Conservation (phyloP, 1,140 invertebrate species). For the Zaprionus capensis region DNA sequence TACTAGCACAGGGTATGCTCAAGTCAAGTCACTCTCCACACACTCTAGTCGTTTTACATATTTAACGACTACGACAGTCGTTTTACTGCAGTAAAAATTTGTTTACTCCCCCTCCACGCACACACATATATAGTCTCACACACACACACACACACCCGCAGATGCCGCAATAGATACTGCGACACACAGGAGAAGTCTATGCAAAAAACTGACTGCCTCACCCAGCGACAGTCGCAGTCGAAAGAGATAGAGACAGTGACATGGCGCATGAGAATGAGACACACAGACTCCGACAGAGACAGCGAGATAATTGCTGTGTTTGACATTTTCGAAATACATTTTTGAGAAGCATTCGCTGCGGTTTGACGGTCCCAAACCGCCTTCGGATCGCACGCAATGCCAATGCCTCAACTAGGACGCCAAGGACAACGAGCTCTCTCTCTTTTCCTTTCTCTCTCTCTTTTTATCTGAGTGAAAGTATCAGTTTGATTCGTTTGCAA, state of each 20-base stretch:
- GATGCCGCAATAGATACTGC: not conserved
- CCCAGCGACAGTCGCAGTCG: not conserved
- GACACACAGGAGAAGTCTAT: constrained; percentile 13
- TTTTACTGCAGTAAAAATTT: constrained; percentile 35
- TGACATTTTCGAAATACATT: constrained; percentile 59
- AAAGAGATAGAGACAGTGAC: constrained; percentile 1
- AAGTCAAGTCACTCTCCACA: not conserved
- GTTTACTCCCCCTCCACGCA: constrained; percentile 16
- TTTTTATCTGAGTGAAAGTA: constrained; percentile 25
- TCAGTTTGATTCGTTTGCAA: constrained; percentile 20
- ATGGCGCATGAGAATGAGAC: no score
- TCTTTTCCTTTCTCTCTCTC: not conserved
- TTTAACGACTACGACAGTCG: constrained; percentile 40
- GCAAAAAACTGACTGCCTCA: constrained; percentile 5
- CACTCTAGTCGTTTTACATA: constrained; percentile 15
- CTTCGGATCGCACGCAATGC: constrained; percentile 16
- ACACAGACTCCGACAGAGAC: not conserved
- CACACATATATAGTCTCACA: constrained; percentile 8
- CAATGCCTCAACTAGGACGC: constrained; percentile 17
- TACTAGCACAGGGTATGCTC: constrained; percentile 1
- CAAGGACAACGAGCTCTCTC: constrained; percentile 1
- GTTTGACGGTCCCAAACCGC: not conserved
- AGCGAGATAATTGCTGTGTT: constrained; percentile 67
- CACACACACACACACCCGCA: not conserved
- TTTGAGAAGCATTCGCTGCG: constrained; percentile 28